Evolutionary conservation across 1,140 invertebrate species (phyloP), one percentile per base, ranked within the genome.

Genomic region (Neelides sp.): DNA sequence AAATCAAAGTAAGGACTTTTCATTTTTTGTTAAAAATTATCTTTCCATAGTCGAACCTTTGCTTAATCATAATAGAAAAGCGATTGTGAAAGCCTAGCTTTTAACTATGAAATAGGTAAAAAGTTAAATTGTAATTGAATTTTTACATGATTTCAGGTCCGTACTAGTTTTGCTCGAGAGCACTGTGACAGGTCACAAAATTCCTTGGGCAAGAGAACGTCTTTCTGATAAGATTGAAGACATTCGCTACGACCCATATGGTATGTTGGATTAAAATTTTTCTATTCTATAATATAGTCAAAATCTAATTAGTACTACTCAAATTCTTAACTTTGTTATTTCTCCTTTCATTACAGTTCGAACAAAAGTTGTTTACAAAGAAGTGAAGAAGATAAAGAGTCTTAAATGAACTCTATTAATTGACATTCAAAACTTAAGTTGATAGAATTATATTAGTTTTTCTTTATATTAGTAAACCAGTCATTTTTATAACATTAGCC

Each of bases 1-100:
- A 43, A 43, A 26, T 22, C 41, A 43, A 43, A 43, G 41, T 43
- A 43, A 43, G 41, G 8, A 22, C 8, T 23, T n/a, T n/a, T 23
- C 12, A n/a, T 20, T n/a, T 10, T 22, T 23, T 26, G 27, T 43
- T 10, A 20, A 43, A 17, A 43, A 22, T 4, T n/a, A 12, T 19
- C 17, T n/a, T n/a, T n/a, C n/a, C n/a, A n/a, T n/a, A n/a, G n/a
- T n/a, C n/a, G n/a, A n/a, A n/a, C n/a, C n/a, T n/a, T n/a, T n/a
- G n/a, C n/a, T n/a, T n/a, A n/a, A n/a, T n/a, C n/a, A n/a, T n/a
- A n/a, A n/a, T n/a, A n/a, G n/a, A n/a, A n/a, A n/a, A n/a, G n/a
- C n/a, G n/a, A n/a, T n/a, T n/a, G n/a, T n/a, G n/a, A n/a, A n/a
- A n/a, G n/a, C n/a, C n/a, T n/a, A n/a, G n/a, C n/a, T n/a, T n/a